Evolutionary conservation across 1,140 invertebrate genomes (phyloP), one percentile per base, ranked within the genome.

Genomic region (Heliothis subflexa): DNA sequence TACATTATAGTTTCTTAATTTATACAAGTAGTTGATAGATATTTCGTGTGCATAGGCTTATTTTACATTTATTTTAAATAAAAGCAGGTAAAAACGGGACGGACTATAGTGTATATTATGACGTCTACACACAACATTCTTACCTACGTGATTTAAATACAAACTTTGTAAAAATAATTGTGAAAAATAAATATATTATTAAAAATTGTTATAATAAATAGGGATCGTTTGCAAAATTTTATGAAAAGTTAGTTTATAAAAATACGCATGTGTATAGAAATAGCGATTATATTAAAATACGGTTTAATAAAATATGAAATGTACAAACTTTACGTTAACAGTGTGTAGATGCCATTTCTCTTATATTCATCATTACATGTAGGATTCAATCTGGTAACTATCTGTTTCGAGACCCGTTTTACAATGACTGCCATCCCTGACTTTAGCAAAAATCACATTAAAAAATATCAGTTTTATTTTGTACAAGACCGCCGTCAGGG

Each of bases 381-480:
- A 92, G 90, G 89, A 91, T 91, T 87, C 81, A 79, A 68, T 88
- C 84, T 94, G 92, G 92, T 94, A 93, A 94, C 92, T 92, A 89
- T 90, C 86, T 82, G 90, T 94, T 93, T 88, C 89, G 79, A 84
- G 85, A 93, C 92, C 92, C 91, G 91, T 93, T 91, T 88, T 71
- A 83, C 79, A 82, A 81, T 85, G 84, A 85, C 76, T 81, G 61
- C 82, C 81, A 88, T 86, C 86, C 85, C 86, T 86, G 80, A 81
- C 12, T 73, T 72, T 25, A 47, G 40, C 55, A 47, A 59, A 57
- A 55, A 57, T 28, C 33, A 79, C 16, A 40, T 49, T 73, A 49
- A 71, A 83, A 81, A 81, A 81, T 75, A 78, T 76, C 25, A 25
- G 12, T 50, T 50, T 33, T 7, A 61, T 13, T 68, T 66, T 78